Base-by-base conservation (phyloP, 2,113 vertebrate species). In the Lagopus leucura region DNA sequence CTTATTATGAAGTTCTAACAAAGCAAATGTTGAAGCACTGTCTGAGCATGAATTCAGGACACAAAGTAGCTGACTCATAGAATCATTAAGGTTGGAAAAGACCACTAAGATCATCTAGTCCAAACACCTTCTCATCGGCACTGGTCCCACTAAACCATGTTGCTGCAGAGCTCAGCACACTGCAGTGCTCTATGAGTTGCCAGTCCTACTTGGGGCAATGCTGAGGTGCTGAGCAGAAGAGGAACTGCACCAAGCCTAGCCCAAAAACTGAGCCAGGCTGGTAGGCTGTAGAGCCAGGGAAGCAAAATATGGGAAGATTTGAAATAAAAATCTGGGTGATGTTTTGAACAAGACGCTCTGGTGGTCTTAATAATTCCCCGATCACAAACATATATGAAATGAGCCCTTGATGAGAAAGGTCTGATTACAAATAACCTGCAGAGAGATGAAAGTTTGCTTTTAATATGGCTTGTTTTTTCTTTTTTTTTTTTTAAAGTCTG, bases 361-460 rank as follows among this genome's bases (percentile, higher is more conserved):
- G 47, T 73, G 61, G 65, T 50, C 92, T 88, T 90, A 83, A 30
- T 94, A 96, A 88, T 92, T 91, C 91, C 88, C 85, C 87, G 77
- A 78, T 93, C 74, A 76, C 95, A 95, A 88, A 88, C 85, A 91
- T 61, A 16, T 75, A 91, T 61, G 90, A 95, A 96, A 96, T 0
- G 3, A 95, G 88, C 88, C 93, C 94, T 91, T 95, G 88, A 91
- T 90, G 85, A 95, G 91, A 88, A 94, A 94, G 94, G 93, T 95
- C 96, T 95, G 95, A 97, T 95, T 96, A 95, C 95, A 96, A 97
- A 96, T 95, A 97, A 96, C 96, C 94, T 96, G 94, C 64, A 28
- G 79, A 80, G 86, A 96, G 95, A 96, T 96, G 90, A 96, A 97
- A 95, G 88, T 93, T 92, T 1, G 43, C 66, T 95, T 96, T 95